Percentiles rank a stretch among this genome's conserved stretches.
Evolutionary conservation across 2,797 vertebrate genomes (phyloP).

Genomic region (Cygnus olor): DNA sequence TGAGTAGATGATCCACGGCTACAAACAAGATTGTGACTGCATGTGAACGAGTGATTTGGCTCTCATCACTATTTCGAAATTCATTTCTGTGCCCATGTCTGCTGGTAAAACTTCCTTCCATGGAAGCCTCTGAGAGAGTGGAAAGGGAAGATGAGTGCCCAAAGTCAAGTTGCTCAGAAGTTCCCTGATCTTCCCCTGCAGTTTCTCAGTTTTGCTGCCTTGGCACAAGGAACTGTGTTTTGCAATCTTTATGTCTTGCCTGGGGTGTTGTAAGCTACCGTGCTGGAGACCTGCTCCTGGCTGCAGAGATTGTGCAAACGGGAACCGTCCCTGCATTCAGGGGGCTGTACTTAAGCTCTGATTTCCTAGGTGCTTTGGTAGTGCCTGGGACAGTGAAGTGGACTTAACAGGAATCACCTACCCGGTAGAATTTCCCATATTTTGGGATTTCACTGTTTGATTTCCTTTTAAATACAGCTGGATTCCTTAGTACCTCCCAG

Average conservation of each 20-base stretch:
- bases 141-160: background rate
- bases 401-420: background rate
- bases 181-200: background rate
- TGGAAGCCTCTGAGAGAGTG: background rate
- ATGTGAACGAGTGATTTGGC: background rate
- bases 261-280: rapidly evolving
- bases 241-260: background rate
- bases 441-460: background rate
- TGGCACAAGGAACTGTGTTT: background rate
- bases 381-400: background rate
- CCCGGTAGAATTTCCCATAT: rapidly evolving
- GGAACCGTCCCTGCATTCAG: background rate
- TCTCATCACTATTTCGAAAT: background rate
- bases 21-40: background rate
- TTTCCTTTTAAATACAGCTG: background rate
- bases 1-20: background rate
- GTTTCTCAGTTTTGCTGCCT: background rate
- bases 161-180: background rate
- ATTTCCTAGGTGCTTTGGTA: background rate
- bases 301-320: background rate
- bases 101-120: background rate
- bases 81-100: background rate
- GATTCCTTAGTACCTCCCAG: background rate
- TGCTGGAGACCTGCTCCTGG: background rate
- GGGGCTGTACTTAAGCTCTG: background rate